Percentiles rank a stretch among this genome's conserved stretches.
phyloP scores from a whole-genome alignment of 2,113 vertebrate genomes.

The Poicephalus gulielmi region DNA sequence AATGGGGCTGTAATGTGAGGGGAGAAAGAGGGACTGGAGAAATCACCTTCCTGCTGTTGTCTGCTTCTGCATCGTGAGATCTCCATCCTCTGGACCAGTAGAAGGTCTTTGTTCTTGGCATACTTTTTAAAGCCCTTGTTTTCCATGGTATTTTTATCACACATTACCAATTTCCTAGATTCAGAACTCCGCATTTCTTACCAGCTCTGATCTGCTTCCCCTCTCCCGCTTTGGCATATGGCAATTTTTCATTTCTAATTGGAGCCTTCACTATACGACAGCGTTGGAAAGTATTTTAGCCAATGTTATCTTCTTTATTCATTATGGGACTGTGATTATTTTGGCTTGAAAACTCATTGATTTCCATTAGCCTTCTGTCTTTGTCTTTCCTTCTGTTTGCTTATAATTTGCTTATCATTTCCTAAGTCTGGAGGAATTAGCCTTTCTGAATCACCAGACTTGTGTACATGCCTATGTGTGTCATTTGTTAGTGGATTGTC shows the following conservation, averaged over 20 bases:
- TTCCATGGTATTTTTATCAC: background rate
- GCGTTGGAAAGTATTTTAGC: slow-evolving; percentile 12
- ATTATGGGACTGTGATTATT: background rate
- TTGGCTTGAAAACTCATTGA: background rate
- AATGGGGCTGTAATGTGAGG: background rate
- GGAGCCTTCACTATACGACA: background rate
- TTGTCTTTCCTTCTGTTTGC: background rate
- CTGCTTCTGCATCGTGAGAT: background rate
- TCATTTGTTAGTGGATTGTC: background rate
- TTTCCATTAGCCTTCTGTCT: slow-evolving; percentile 39
- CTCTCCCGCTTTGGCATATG: background rate
- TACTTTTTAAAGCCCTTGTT: background rate
- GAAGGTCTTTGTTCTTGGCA: background rate
- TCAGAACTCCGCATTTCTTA: background rate
- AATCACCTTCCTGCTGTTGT: background rate
- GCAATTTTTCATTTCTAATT: background rate
- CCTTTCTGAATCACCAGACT: background rate
- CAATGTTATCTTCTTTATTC: slow-evolving; percentile 11
- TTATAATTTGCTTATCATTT: background rate
- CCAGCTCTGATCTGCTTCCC: background rate
- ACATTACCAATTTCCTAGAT: background rate
- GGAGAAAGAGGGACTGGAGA: background rate
- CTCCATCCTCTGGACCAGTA: background rate
- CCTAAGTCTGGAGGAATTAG: background rate
- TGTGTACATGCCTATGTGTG: background rate